Conservation (phyloP, 2,888 invertebrate species). For the Sesamia inferens region DNA sequence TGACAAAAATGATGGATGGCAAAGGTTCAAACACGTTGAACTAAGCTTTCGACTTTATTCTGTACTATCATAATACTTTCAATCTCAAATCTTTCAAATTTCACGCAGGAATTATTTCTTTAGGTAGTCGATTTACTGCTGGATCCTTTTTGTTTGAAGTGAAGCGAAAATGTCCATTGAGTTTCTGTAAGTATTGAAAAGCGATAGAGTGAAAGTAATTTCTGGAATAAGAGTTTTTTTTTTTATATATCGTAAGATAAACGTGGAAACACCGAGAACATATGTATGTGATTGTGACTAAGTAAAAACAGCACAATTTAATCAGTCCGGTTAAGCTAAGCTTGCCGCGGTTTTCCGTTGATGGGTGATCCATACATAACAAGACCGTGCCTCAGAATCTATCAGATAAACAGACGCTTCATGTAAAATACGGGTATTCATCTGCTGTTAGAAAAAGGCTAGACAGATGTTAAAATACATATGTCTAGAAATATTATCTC, state of each 20-base stretch:
- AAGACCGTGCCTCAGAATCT: background rate
- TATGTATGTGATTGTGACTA: background rate
- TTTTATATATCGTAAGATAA: background rate
- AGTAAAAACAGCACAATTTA: background rate
- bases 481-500: background rate
- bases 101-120: slow-evolving; percentile 29
- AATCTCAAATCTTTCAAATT: slow-evolving; percentile 37
- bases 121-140: slow-evolving; percentile 37
- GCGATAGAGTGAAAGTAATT: background rate
- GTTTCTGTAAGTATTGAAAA: slow-evolving; percentile 13
- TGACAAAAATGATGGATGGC: slow-evolving; percentile 54
- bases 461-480: background rate
- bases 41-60: slow-evolving; percentile 28
- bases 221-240: background rate
- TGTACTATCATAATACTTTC: slow-evolving; percentile 41
- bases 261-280: background rate
- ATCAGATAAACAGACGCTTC: too few relatives aligned
- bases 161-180: slow-evolving; percentile 8
- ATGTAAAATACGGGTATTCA: too few relatives aligned
- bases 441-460: background rate
- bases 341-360: background rate
- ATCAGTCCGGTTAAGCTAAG: background rate
- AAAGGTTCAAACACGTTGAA: slow-evolving; percentile 24
- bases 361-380: background rate
- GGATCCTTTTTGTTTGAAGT: slow-evolving; percentile 28